phyloP scores from a whole-genome alignment of 1,140 invertebrate genomes.

The Hycleus phaleratus region DNA sequence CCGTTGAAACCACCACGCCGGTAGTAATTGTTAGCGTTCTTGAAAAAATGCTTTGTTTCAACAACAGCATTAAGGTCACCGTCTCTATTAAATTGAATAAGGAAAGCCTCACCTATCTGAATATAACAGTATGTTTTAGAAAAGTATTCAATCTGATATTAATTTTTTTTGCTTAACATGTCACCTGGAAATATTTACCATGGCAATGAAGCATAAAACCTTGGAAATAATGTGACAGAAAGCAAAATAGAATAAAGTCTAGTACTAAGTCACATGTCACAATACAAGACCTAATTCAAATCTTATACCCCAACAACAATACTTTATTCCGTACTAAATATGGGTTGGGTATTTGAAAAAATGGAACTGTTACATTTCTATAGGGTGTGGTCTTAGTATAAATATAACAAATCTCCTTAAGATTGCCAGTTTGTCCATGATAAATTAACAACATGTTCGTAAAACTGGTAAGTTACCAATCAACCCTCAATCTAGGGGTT shows the following conservation, averaged over 20 bases:
- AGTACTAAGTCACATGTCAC: conserved; percentile 10
- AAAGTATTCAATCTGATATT: background rate
- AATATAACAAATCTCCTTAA: conserved; percentile 24
- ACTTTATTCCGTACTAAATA: conserved; percentile 28
- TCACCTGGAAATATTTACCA: conserved; percentile 24
- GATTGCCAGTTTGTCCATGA: conserved; percentile 22
- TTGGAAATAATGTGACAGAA: conserved; percentile 26
- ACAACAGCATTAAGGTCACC: conserved; percentile 25
- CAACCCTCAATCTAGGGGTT: background rate
- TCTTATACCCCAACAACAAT: conserved; percentile 16
- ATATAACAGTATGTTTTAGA: conserved; percentile 12
- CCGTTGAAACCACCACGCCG: background rate
- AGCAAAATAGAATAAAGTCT: conserved; percentile 23
- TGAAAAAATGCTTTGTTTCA: conserved; percentile 17
- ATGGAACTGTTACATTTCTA: conserved; percentile 32
- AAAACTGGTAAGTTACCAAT: conserved; percentile 39
- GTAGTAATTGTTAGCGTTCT: conserved; percentile 5
- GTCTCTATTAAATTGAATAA: conserved; percentile 26
- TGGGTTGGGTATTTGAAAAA: conserved; percentile 34
- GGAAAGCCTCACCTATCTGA: conserved; percentile 32
- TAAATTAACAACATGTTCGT: conserved; percentile 40
- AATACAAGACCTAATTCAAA: conserved; percentile 11
- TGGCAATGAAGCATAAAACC: conserved; percentile 30
- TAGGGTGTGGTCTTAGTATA: conserved; percentile 39
- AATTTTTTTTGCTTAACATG: conserved; percentile 9